Evolutionary conservation across 2,888 invertebrate species (phyloP).

Genomic region (Erebia epiphron): DNA sequence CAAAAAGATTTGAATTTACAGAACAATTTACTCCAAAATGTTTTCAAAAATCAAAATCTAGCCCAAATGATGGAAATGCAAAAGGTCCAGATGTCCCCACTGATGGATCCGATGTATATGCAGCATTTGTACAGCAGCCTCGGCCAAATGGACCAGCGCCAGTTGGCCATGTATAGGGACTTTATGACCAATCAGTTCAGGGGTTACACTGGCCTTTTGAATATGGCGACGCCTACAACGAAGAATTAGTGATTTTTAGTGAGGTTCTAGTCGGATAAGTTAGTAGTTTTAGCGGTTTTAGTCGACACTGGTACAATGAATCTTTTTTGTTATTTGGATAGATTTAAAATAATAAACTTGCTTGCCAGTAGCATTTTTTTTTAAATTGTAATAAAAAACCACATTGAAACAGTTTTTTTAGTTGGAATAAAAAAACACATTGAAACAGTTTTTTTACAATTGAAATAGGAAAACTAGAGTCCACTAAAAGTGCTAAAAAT

Average conservation of each 20-base stretch:
- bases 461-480: background rate
- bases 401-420: no score
- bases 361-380: no score
- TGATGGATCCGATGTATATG: constrained; percentile 71
- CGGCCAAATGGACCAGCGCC: constrained; percentile 70
- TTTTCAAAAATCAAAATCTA: constrained; percentile 45
- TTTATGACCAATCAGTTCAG: constrained; percentile 67
- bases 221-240: constrained; percentile 72
- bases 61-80: constrained; percentile 55
- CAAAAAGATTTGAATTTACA: background rate
- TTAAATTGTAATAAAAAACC: no score
- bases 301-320: background rate
- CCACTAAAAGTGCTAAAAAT: constrained; percentile 18
- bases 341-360: no score
- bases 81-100: constrained; percentile 54
- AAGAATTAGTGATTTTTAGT: constrained; percentile 58
- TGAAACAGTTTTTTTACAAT: no score
- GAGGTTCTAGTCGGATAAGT: constrained; percentile 32
- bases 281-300: constrained; percentile 21
- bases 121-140: constrained; percentile 66
- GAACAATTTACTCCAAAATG: constrained; percentile 39
- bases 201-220: constrained; percentile 62
- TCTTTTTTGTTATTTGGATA: background rate
- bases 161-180: constrained; percentile 72
- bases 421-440: no score